Evolutionary conservation across 2,888 invertebrate species (phyloP).

Genomic region (Tryphoninae sp.): DNA sequence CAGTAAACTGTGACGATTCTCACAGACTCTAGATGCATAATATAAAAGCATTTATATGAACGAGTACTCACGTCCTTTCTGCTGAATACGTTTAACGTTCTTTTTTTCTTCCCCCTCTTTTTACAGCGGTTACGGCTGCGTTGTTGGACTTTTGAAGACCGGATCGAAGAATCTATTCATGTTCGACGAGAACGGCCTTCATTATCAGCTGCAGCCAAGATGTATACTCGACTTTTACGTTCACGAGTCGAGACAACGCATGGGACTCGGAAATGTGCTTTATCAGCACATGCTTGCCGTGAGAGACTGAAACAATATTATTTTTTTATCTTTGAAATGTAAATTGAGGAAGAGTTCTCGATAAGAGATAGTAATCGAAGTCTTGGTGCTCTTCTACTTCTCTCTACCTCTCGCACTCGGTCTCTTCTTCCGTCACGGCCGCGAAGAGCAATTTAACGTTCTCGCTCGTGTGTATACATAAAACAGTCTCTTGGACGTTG

Average conservation of each 20-base stretch:
- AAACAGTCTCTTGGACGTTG: constrained; percentile 20
- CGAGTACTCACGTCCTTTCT: background rate
- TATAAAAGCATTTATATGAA: constrained; percentile 11
- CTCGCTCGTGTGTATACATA: constrained; percentile 22
- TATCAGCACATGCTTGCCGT: constrained; percentile 95
- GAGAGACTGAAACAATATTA: constrained; percentile 70
- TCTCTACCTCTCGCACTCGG: background rate
- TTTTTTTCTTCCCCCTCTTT: constrained; percentile 62
- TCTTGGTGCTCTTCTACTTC: background rate
- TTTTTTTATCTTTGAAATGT: constrained; percentile 16
- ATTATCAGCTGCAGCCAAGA: constrained; percentile 90
- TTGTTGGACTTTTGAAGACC: constrained; percentile 94
- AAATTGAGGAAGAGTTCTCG: constrained; percentile 7
- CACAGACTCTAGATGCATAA: constrained; percentile 5
- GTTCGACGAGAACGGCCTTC: constrained; percentile 87
- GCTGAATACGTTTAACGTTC: background rate
- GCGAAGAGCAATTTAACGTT: constrained; percentile 27
- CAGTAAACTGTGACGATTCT: constrained; percentile 30
- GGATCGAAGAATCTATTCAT: constrained; percentile 95
- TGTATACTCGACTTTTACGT: constrained; percentile 98
- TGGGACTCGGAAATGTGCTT: constrained; percentile 91
- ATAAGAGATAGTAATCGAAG: constrained; percentile 6
- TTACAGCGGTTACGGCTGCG: constrained; percentile 86
- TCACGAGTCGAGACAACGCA: constrained; percentile 91
- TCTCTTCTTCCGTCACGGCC: constrained; percentile 21